Percentiles rank a stretch among this genome's conserved stretches.
phyloP scores from a whole-genome alignment of 1,140 invertebrate genomes.

The Drosophila subobscura region DNA sequence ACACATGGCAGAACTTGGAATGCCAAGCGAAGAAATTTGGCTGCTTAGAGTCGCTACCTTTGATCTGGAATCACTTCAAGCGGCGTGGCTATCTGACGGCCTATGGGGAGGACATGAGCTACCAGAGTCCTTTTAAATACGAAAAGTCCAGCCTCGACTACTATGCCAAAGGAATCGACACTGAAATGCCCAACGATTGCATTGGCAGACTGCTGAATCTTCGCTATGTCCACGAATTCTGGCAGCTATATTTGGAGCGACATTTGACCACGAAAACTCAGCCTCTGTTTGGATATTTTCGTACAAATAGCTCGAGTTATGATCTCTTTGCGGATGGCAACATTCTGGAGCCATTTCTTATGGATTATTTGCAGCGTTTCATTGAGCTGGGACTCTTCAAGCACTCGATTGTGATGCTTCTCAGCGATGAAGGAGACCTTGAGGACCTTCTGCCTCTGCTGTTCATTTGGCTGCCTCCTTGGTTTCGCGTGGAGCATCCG shows the following conservation, averaged over 20 bases:
- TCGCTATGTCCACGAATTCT: conserved; percentile 85
- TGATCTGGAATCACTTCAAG: conserved; percentile 91
- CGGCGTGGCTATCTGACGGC: conserved; percentile 89
- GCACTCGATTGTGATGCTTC: conserved; percentile 89
- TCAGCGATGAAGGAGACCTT: conserved; percentile 93
- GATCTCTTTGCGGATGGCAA: neutral
- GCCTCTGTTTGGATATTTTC: conserved; percentile 89
- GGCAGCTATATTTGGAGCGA: conserved; percentile 85
- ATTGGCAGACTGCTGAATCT: conserved; percentile 82
- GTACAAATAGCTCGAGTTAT: conserved; percentile 90
- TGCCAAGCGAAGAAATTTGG: conserved; percentile 84
- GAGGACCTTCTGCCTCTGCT: conserved; percentile 91
- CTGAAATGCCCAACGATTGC: conserved; percentile 19
- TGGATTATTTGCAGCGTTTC: conserved; percentile 86
- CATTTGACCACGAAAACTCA: conserved; percentile 84
- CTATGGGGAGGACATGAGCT: conserved; percentile 89
- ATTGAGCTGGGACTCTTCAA: conserved; percentile 86
- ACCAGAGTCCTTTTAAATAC: conserved; percentile 57
- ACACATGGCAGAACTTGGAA: conserved; percentile 81
- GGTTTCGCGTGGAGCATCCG: conserved; percentile 87
- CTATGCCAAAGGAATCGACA: too few relatives aligned
- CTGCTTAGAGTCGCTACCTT: conserved; percentile 52
- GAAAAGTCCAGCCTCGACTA: conserved; percentile 85
- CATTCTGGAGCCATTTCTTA: conserved; percentile 52
- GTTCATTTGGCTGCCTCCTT: conserved; percentile 89